Percentiles rank a stretch among this genome's conserved stretches.
These are phyloP conservation scores for Astreopora myriophthalma DNA, from an alignment of 64 coral and sea anemone species.

Conservation along the genomic window DNA sequence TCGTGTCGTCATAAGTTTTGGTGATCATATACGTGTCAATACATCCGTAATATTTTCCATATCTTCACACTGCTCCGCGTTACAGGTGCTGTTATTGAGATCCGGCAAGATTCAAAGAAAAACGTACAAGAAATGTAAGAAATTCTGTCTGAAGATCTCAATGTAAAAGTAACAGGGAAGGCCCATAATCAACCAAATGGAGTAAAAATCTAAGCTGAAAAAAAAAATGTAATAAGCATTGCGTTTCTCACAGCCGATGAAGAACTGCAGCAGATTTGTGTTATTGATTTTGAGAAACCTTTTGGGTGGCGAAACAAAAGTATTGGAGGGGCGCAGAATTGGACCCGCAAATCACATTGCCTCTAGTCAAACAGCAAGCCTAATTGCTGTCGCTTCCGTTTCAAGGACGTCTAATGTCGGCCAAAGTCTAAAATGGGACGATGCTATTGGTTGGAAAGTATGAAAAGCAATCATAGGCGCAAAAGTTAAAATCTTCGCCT, in stretches of 20 bases:
- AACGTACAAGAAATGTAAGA: neutral
- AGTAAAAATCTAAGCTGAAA: neutral
- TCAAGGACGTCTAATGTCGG: neutral
- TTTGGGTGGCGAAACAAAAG: too few relatives aligned
- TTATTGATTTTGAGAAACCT: too few relatives aligned
- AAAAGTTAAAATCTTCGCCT: neutral
- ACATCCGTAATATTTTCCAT: neutral
- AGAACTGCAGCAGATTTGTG: too few relatives aligned
- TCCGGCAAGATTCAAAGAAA: neutral
- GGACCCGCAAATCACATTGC: too few relatives aligned
- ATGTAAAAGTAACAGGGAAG: neutral
- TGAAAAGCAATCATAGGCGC: neutral
- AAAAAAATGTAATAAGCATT: too few relatives aligned
- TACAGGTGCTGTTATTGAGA: neutral
- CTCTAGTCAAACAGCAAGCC: neutral
- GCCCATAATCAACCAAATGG: neutral
- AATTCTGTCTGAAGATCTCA: neutral
- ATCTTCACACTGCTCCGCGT: too few relatives aligned
- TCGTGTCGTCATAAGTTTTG: neutral
- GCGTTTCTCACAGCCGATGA: too few relatives aligned
- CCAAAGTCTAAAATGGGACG: neutral
- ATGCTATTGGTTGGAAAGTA: neutral
- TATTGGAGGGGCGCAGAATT: neutral
- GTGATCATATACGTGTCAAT: neutral
- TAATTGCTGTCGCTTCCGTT: neutral